Evolutionary conservation across 2,113 vertebrate species (phyloP).

Genomic region (Bucco capensis): DNA sequence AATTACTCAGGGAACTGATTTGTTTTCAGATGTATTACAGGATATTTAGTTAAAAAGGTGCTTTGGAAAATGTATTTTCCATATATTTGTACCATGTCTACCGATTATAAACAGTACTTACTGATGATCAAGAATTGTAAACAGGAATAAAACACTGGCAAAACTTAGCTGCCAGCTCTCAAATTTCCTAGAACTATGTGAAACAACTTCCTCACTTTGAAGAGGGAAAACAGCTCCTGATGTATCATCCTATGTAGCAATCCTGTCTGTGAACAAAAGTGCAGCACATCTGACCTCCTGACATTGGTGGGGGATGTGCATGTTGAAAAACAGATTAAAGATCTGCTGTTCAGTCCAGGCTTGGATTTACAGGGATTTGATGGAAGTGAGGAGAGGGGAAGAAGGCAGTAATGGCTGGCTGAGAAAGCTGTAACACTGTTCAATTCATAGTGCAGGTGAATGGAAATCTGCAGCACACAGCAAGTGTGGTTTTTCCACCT

Average conservation of each 20-base stretch:
- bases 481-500: not conserved
- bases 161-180: not conserved
- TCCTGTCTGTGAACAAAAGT: not conserved
- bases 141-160: not conserved
- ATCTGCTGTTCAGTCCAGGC: not conserved
- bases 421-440: not conserved
- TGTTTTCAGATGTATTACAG: too few species aligned
- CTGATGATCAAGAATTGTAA: not conserved
- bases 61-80: too few species aligned
- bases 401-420: not conserved
- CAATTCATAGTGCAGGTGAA: not conserved
- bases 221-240: not conserved
- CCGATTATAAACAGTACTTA: too few species aligned
- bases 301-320: not conserved
- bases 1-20: too few species aligned
- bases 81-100: too few species aligned
- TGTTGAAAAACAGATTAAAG: not conserved
- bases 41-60: too few species aligned
- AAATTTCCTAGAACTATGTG: not conserved
- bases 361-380: conserved; percentile 9
- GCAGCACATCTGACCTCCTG: not conserved
- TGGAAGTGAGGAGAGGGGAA: not conserved
- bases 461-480: not conserved
- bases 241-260: not conserved
- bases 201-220: not conserved